phyloP scores from a whole-genome alignment of 2,113 vertebrate genomes.

The Melospiza georgiana region DNA sequence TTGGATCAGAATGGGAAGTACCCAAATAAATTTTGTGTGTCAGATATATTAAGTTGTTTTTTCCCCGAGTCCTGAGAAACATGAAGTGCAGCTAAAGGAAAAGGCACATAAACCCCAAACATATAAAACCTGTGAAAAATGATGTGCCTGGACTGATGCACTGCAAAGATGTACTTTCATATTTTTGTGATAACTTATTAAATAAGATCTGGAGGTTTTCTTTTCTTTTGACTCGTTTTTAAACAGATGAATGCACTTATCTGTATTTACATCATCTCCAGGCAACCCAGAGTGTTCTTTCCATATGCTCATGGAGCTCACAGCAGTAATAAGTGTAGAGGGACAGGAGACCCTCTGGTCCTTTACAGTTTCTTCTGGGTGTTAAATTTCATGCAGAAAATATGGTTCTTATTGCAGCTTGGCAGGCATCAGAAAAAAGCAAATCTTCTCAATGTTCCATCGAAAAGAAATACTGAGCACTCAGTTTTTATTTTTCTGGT shows the following conservation, averaged over 20 bases:
- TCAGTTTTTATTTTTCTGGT: neutral
- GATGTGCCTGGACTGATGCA: neutral
- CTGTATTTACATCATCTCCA: conserved; percentile 5
- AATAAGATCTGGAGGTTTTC: neutral
- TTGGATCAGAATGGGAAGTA: neutral
- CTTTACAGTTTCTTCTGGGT: conserved; percentile 40
- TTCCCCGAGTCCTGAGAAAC: neutral
- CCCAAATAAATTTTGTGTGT: neutral
- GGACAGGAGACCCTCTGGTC: conserved; percentile 49
- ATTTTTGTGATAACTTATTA: conserved; percentile 1
- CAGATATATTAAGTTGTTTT: neutral
- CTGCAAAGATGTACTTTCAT: neutral
- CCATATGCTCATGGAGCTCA: neutral
- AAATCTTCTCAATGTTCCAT: neutral
- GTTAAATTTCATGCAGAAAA: conserved; percentile 58
- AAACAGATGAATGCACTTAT: neutral
- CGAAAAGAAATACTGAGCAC: neutral
- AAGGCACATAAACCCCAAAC: neutral
- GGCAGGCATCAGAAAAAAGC: neutral
- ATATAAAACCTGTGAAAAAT: neutral
- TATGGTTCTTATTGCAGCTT: conserved; percentile 59
- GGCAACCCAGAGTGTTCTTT: neutral
- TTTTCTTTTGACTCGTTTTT: neutral
- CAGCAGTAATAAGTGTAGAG: neutral
- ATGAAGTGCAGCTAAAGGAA: neutral